Evolutionary conservation across 2,113 vertebrate genomes (phyloP).

Genomic region (Indicator indicator): DNA sequence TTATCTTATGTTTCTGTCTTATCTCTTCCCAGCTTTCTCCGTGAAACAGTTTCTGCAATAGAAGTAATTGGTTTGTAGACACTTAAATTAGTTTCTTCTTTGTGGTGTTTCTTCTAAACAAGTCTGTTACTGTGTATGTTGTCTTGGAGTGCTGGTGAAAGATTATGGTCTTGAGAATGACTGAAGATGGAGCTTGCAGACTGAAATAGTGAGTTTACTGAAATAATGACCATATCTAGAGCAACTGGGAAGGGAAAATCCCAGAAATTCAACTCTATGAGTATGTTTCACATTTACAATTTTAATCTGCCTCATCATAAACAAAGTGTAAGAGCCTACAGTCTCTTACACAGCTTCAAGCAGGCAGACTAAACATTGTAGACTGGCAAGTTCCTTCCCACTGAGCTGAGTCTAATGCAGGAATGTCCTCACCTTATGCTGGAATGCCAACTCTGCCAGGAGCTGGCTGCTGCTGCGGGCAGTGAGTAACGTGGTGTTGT

Average conservation of each 20-base stretch:
- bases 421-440: background rate
- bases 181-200: background rate
- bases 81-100: background rate
- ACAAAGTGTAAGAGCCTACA: background rate
- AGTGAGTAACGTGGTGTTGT: background rate
- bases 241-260: background rate
- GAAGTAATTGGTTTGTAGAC: background rate
- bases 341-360: background rate
- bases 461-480: background rate
- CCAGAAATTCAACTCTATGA: background rate
- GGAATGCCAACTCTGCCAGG: background rate
- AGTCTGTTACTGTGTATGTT: background rate
- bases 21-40: background rate
- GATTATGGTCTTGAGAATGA: background rate
- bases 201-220: background rate
- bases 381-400: background rate
- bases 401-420: background rate
- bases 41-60: background rate
- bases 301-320: conserved; percentile 10
- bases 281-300: background rate
- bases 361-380: conserved; percentile 48
- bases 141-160: background rate
- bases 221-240: background rate
- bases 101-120: background rate
- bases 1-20: background rate